Percentiles rank a stretch among this genome's conserved stretches.
Evolutionary conservation across 2,888 invertebrate species (phyloP).

Genomic region (Aplocera efformata): DNA sequence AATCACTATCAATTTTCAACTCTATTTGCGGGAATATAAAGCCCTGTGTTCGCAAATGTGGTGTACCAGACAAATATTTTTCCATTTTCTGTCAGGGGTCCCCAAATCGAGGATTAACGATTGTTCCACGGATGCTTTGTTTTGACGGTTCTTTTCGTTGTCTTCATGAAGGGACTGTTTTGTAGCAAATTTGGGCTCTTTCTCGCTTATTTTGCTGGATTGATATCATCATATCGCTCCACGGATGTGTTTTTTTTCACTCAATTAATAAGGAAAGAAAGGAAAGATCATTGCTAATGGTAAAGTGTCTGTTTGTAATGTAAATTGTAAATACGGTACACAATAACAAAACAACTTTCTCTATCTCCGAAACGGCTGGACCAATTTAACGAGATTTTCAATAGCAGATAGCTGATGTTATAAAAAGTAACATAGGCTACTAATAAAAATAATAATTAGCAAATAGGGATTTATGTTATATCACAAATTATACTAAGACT

Average conservation of each 20-base stretch:
- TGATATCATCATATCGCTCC: background rate
- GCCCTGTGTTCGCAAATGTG: slow-evolving; percentile 17
- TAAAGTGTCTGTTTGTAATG: too few species aligned
- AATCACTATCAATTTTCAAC: slow-evolving; percentile 9
- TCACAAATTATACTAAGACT: too few species aligned
- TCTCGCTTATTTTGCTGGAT: background rate
- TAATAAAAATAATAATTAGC: too few species aligned
- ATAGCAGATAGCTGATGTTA: too few species aligned
- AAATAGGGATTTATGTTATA: too few species aligned
- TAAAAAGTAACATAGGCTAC: too few species aligned
- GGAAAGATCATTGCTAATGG: too few species aligned
- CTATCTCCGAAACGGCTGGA: too few species aligned
- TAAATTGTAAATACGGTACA: too few species aligned
- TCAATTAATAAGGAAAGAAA: too few species aligned
- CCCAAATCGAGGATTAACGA: slow-evolving; percentile 67
- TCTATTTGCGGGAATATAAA: slow-evolving; percentile 3
- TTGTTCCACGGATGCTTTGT: slow-evolving; percentile 47
- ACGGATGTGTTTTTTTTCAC: background rate
- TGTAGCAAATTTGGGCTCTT: slow-evolving; percentile 6
- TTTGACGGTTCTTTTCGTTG: slow-evolving; percentile 26
- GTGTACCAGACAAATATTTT: slow-evolving; percentile 75
- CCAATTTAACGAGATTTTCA: too few species aligned
- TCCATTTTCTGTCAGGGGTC: slow-evolving; percentile 63
- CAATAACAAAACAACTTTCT: too few species aligned
- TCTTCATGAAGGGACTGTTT: slow-evolving; percentile 9